Evolutionary conservation across 1,140 invertebrate species (phyloP).

Genomic region (Cydia pomonella): DNA sequence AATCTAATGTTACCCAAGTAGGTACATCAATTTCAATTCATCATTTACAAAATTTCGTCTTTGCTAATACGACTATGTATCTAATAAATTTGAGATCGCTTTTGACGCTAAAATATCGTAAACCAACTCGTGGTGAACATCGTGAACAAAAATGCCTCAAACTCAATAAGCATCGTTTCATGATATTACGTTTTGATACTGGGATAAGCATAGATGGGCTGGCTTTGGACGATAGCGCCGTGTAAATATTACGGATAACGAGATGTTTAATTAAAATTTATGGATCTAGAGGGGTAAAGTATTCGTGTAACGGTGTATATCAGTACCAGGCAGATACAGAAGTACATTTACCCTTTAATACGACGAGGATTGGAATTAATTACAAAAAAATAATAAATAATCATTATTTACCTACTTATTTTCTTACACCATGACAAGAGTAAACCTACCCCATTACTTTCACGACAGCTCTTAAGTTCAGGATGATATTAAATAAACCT

Average conservation of each 20-base stretch:
- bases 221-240: slow-evolving; percentile 14
- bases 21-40: not conserved
- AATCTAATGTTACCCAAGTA: too few species aligned
- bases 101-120: not conserved
- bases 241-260: slow-evolving; percentile 31
- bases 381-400: too few species aligned
- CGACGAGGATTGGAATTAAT: too few species aligned
- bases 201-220: slow-evolving; percentile 9
- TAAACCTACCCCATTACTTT: too few species aligned
- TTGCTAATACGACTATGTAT: not conserved
- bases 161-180: not conserved
- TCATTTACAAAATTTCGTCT: not conserved
- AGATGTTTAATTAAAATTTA: slow-evolving; percentile 31
- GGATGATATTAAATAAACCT: too few species aligned
- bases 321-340: not conserved
- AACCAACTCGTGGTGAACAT: not conserved
- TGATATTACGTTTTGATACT: slow-evolving; percentile 10
- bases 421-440: too few species aligned
- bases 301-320: not conserved
- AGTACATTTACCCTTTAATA: too few species aligned
- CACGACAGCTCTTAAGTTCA: too few species aligned
- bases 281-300: slow-evolving; percentile 23
- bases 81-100: not conserved
- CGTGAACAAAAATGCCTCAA: not conserved
- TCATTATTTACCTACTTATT: too few species aligned